Base-by-base conservation (phyloP, 1,140 invertebrate species). In the Harpegnathos saltator region DNA sequence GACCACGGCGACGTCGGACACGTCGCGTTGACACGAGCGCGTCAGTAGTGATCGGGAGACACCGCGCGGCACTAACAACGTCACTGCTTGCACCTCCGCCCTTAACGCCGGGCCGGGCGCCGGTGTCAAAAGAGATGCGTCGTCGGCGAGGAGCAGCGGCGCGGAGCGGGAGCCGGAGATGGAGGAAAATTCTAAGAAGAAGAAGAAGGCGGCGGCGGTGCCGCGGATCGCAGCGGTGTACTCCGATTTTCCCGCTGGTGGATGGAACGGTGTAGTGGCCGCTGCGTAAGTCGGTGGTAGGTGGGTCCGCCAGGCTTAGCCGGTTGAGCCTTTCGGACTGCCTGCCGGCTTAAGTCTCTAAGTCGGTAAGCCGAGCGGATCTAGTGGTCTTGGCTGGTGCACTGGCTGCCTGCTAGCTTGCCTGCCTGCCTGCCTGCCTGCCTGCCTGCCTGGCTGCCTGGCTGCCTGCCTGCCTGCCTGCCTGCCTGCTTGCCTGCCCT, bases 301-400 rank as follows among this genome's bases (percentile, higher is more conserved):
- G 89, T 90, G 89, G 90, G 90, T 91, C 88, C 89, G 90, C 89
- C 89, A 90, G 90, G 92, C 91, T 93, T 93, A 93, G 90, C 92
- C 87, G 88, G 89, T 92, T 93, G 92, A 93, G 92, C 92, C 91
- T 92, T 91, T 92, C 90, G 93, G 92, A 93, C 93, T 93, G 92
- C 90, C 92, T 93, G 91, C 84, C 90, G 91, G 92, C 93, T 94
- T 93, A 93, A 93, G 91, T 93, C 90, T 90, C 88, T 93, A 94
- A 94, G 93, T 94, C 93, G 90, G 83, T 93, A 93, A 93, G 92
- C 91, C 92, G 85, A 87, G 84, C 88, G 92, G 92, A 93, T 92
- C 93, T 92, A 92, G 91, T 91, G 92, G 90, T 93, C 91, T 93
- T 90, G 92, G 90, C 91, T 92, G 89, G 82, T 92, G 91, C 89